phyloP scores from a whole-genome alignment of 2,888 invertebrate species.

The Rhagophthalmus giganteus region DNA sequence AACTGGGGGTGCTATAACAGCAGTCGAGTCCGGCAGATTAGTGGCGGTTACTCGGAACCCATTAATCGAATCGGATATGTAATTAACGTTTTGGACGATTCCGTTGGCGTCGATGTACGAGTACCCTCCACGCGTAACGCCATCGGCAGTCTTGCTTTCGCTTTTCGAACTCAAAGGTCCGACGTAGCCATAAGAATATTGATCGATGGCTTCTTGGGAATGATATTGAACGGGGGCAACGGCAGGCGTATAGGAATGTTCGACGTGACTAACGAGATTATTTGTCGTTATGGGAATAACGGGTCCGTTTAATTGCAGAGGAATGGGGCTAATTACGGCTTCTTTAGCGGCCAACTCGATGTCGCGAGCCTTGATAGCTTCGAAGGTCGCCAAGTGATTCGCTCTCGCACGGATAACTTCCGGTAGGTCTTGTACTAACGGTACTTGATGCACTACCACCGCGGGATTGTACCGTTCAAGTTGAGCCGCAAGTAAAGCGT shows the following conservation, averaged over 20 bases:
- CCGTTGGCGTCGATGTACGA: slow-evolving; percentile 71
- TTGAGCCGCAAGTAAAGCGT: slow-evolving; percentile 37
- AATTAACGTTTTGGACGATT: slow-evolving; percentile 65
- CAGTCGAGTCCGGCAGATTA: slow-evolving; percentile 60
- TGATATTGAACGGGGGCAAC: slow-evolving; percentile 54
- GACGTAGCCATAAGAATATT: slow-evolving; percentile 65
- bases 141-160: slow-evolving; percentile 65
- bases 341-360: slow-evolving; percentile 31
- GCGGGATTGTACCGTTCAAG: too few relatives aligned
- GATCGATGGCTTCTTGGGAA: slow-evolving; percentile 59
- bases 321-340: slow-evolving; percentile 37
- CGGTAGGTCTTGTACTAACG: slow-evolving; percentile 53
- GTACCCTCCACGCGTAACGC: slow-evolving; percentile 67
- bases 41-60: slow-evolving; percentile 69
- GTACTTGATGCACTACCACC: too few relatives aligned
- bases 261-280: too few relatives aligned
- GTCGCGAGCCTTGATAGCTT: slow-evolving; percentile 44
- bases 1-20: background rate
- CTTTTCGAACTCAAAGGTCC: slow-evolving; percentile 68
- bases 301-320: too few relatives aligned
- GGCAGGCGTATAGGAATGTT: slow-evolving; percentile 12
- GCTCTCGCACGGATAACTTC: slow-evolving; percentile 25
- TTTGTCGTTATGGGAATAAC: too few relatives aligned
- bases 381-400: slow-evolving; percentile 36
- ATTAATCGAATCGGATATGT: slow-evolving; percentile 64